Conservation (phyloP, 2,888 invertebrate genomes). For the Agrotis exclamationis region DNA sequence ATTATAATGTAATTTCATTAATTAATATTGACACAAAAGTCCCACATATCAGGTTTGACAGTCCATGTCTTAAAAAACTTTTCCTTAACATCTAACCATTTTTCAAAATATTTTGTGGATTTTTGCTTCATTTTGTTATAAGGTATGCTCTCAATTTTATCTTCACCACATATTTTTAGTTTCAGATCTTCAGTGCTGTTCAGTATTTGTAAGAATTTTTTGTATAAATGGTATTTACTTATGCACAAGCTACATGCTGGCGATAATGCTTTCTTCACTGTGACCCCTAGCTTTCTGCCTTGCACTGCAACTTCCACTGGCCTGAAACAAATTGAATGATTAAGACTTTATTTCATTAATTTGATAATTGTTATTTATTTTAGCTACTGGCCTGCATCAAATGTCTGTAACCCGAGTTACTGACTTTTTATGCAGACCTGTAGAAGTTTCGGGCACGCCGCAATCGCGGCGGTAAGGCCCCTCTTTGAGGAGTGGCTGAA, state of each 20-base stretch:
- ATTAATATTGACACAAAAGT: conserved; percentile 75
- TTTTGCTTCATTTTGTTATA: conserved; percentile 85
- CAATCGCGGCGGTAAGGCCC: too few relatives aligned
- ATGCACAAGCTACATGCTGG: conserved; percentile 87
- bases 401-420: not conserved
- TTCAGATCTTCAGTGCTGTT: conserved; percentile 72
- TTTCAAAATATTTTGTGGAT: conserved; percentile 71
- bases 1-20: conserved; percentile 29
- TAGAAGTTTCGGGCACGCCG: too few relatives aligned
- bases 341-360: too few relatives aligned
- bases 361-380: not conserved
- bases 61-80: conserved; percentile 91
- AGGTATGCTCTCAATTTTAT: conserved; percentile 67
- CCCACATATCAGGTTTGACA: conserved; percentile 88
- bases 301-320: conserved; percentile 94
- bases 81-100: conserved; percentile 86
- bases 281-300: conserved; percentile 95
- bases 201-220: conserved; percentile 84
- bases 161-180: conserved; percentile 63
- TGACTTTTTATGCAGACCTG: too few relatives aligned
- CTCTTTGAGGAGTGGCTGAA: too few relatives aligned
- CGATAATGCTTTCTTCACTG: conserved; percentile 91
- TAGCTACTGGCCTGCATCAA: not conserved
- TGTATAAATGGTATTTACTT: conserved; percentile 90
- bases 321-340: conserved; percentile 81